Base-by-base conservation (phyloP, 2,888 invertebrate genomes). In the Leptinotarsa rubiginosa region DNA sequence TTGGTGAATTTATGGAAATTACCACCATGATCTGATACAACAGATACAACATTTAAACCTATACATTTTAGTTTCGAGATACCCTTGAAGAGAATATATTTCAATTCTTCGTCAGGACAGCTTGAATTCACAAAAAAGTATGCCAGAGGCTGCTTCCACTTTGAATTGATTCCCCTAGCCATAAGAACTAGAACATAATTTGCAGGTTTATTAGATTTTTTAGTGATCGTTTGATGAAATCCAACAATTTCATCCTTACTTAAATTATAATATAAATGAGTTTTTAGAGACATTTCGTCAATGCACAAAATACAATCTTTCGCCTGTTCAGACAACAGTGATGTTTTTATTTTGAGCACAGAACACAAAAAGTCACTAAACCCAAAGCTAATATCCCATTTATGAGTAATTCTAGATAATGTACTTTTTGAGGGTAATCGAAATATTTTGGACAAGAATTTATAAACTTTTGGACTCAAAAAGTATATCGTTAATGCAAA, bases 401-500 rank as follows among this genome's bases (percentile, higher is more conserved):
- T 66, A 12, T 47, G 16, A 15, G 65, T 65, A n/a, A 65, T 70
- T 70, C 65, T 47, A 20, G 12, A 20, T 20, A 70, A 49, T n/a
- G 70, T 70, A 62, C 10, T 47, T 65, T 65, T 70, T 25, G 70
- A 70, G 22, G 70, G 70, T 15, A 70, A 47, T 49, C 50, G 10
- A 20, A 70, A 70, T 22, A 25, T 66, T 72, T 66, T 66, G 25
- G 18, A n/a, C 20, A 65, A 52, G 50, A 66, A 66, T 54, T 41
- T 72, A 52, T 72, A 67, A 31, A 66, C 66, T 72, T 72, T 52
- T 54, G 54, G 71, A 15, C 65, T 65, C 25, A 71, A 65, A 65
- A 71, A 71, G 52, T 68, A 70, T 64, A 64, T 49, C 49, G 54
- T 54, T 54, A 18, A 54, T 16, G 54, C 54, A 54, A 54, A 54